Base-by-base conservation (phyloP, 2,113 vertebrate species). In the Muntiacus muntjak region DNA sequence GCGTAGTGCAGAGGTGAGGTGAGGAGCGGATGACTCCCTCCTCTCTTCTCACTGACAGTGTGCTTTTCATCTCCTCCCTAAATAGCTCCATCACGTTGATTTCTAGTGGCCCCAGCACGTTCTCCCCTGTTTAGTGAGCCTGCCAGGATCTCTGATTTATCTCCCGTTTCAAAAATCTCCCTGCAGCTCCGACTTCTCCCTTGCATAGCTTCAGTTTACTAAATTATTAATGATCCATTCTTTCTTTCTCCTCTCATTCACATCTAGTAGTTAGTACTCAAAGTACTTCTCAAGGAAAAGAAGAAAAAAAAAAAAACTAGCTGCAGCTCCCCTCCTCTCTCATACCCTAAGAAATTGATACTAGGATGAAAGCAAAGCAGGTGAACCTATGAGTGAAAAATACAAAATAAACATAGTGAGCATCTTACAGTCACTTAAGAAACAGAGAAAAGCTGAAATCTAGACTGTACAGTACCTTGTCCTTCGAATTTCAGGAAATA, bases 171-270 rank as follows among this genome's bases (percentile, higher is more conserved):
- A 87, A 58, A 93, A 92, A 76, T 21, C 52, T 30, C 67, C 28
- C 76, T 79, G 8, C 8, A 87, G 33, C 25, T 87, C 26, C 0
- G 12, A 67, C 58, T 89, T 87, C 16, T 94, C 6, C 9, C 23
- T 23, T 81, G 23, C 10, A 50, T n/a, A 60, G 33, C 11, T 71
- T 87, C 1, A 5, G 30, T 62, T 97, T 84, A 26, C 21, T 96
- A 40, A 94, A 47, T 62, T 94, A 94, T 67, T 88, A 43, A 84
- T 92, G 54, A 4, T 1, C 1, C 21, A 26, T 74, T 89, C 33
- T 87, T 82, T 50, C n/a, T 78, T 89, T 95, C 52, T 81, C 62
- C 25, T 60, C 87, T 87, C 10, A 25, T 84, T 81, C 30, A 30
- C 21, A 67, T 36, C 40, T 30, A 95, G 28, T 26, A 62, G 15